A percentile compares a stretch with the other conserved stretches of the same genome.
Evolutionary conservation across 2,888 invertebrate genomes (phyloP).

Genomic region (Lasius fuliginosus): DNA sequence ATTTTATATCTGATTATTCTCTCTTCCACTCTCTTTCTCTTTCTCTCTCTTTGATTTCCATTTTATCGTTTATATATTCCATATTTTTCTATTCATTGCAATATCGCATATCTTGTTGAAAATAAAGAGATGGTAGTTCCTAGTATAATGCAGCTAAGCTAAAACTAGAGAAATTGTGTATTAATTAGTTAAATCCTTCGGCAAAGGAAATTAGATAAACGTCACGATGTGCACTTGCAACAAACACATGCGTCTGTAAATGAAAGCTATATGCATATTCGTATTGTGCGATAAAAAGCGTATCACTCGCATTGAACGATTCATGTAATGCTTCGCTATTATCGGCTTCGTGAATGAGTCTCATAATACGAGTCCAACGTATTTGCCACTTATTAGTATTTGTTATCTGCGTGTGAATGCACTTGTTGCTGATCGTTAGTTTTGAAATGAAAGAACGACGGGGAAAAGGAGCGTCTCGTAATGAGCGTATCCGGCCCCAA

Average conservation of each 20-base stretch:
- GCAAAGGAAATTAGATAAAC: conserved; percentile 2
- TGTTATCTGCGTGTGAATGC: conserved; percentile 74
- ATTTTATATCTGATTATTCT: neutral
- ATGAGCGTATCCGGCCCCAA: conserved; percentile 79
- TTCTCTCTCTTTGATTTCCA: neutral
- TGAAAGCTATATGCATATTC: conserved; percentile 29
- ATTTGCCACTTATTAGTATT: conserved; percentile 29
- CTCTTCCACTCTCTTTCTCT: neutral
- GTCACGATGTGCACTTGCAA: neutral
- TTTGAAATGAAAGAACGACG: conserved; percentile 48
- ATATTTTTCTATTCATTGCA: neutral
- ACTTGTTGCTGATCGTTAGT: conserved; percentile 61
- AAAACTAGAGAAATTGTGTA: conserved; percentile 11
- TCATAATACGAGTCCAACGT: conserved; percentile 52
- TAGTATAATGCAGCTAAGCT: neutral
- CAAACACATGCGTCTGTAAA: neutral
- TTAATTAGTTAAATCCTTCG: conserved; percentile 27
- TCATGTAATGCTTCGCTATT: conserved; percentile 63
- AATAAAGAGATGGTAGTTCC: neutral
- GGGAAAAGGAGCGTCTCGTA: conserved; percentile 63
- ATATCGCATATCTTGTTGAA: conserved; percentile 3
- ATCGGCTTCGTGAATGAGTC: conserved; percentile 69
- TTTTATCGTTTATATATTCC: neutral
- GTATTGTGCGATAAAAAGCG: conserved; percentile 60
- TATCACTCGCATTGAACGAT: conserved; percentile 57